These are phyloP conservation scores for Pristionchus entomophagus DNA, from an alignment of 2,888 invertebrate species.

Conservation along the genomic window DNA sequence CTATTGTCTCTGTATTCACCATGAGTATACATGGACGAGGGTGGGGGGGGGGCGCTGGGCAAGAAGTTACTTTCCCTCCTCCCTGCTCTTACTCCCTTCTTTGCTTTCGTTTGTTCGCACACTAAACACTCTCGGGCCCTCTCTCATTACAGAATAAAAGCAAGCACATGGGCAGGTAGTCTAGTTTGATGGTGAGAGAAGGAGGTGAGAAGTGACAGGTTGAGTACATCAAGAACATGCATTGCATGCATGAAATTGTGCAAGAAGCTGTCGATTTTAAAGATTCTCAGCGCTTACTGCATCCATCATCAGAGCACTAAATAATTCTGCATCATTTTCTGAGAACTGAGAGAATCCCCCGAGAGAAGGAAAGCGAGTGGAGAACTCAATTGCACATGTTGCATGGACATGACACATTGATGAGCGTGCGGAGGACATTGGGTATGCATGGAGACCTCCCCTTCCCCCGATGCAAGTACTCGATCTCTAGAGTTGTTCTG, in stretches of 20 bases:
- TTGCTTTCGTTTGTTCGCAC: background rate
- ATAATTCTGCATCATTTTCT: background rate
- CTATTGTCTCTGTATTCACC: background rate
- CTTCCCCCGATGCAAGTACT: background rate
- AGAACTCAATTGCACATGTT: slow-evolving; percentile 26
- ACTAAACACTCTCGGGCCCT: slow-evolving; percentile 34
- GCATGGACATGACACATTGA: slow-evolving; percentile 35
- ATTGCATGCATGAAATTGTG: too few relatives aligned
- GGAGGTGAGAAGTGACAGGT: background rate
- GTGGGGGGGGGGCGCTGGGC: background rate
- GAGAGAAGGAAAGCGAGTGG: background rate
- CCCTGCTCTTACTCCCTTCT: background rate
- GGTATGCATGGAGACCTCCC: slow-evolving; percentile 36
- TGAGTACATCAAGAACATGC: too few relatives aligned
- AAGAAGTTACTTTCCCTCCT: slow-evolving; percentile 32
- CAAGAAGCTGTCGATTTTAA: too few relatives aligned
- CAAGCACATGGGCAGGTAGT: background rate
- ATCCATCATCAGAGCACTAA: too few relatives aligned
- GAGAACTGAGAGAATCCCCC: background rate
- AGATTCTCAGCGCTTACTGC: too few relatives aligned
- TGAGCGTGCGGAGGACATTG: background rate
- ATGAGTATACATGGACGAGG: slow-evolving; percentile 21
- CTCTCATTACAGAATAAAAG: slow-evolving; percentile 21
- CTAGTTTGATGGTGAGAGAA: background rate
- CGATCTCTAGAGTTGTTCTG: background rate